These are phyloP conservation scores for Brevimyrus niger DNA, from an alignment of 2,113 vertebrate genomes.

Conservation along the genomic window DNA sequence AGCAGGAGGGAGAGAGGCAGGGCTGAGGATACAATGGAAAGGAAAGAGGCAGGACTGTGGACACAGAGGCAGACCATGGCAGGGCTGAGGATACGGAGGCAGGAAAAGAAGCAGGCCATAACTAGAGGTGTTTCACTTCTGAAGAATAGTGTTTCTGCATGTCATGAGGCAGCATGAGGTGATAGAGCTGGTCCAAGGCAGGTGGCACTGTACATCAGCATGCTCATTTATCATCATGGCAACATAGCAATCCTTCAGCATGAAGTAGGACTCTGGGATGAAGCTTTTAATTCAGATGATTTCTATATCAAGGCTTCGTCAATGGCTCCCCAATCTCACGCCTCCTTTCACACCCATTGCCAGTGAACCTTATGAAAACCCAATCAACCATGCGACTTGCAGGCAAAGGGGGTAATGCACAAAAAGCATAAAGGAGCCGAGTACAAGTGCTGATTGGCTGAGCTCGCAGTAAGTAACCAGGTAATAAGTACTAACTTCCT, in stretches of 20 bases:
- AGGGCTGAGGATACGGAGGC: not conserved
- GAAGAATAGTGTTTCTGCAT: not conserved
- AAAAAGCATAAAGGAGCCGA: not conserved
- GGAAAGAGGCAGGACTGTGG: not conserved
- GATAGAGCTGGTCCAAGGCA: not conserved
- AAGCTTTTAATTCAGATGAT: not conserved
- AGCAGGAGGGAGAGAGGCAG: too few relatives aligned
- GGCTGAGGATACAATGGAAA: too few relatives aligned
- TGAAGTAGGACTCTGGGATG: not conserved
- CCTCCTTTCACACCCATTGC: not conserved
- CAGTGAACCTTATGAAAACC: not conserved
- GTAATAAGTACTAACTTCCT: not conserved
- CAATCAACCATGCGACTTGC: not conserved
- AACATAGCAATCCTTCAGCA: not conserved
- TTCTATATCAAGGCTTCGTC: not conserved
- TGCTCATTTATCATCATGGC: not conserved
- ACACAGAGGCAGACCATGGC: not conserved
- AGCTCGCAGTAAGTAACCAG: not conserved
- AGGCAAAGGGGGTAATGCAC: not conserved
- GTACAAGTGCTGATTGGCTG: not conserved
- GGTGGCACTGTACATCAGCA: not conserved
- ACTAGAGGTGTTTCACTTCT: not conserved
- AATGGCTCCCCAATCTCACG: not conserved
- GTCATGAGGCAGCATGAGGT: not conserved
- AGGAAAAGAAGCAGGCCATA: not conserved